Percentiles rank a stretch among this genome's conserved stretches.
Conservation (phyloP, 2,888 invertebrate species). For the Teleiodes luculella region DNA sequence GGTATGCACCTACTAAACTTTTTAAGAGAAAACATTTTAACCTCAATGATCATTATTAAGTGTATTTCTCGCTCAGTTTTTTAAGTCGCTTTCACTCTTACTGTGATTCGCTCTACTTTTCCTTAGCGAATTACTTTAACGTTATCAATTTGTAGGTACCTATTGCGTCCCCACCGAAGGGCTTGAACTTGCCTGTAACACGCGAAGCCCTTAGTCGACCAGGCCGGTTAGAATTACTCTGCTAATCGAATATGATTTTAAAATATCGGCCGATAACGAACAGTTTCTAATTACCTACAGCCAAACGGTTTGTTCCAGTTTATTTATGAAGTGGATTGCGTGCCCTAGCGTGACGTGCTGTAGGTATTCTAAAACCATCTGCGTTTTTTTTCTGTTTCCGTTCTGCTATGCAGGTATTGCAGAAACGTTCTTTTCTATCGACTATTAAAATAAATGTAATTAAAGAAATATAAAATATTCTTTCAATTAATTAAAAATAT, state of each 20-base stretch:
- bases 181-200: too few relatives aligned
- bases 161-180: too few relatives aligned
- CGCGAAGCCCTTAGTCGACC: too few relatives aligned
- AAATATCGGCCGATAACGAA: not conserved
- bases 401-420: not conserved
- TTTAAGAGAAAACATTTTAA: slow-evolving; percentile 5
- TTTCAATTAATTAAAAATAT: too few relatives aligned
- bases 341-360: not conserved
- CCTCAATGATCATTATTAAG: slow-evolving; percentile 6
- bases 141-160: too few relatives aligned
- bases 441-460: not conserved
- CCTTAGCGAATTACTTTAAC: not conserved
- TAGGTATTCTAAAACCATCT: not conserved
- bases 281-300: not conserved
- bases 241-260: too few relatives aligned
- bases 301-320: not conserved
- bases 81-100: not conserved
- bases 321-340: not conserved
- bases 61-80: not conserved
- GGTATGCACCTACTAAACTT: slow-evolving; percentile 14
- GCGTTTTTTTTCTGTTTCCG: not conserved
- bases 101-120: not conserved
- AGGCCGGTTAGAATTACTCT: too few relatives aligned
- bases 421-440: not conserved
- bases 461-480: too few relatives aligned